Conservation (phyloP, 2,888 invertebrate species). For the Oxycera nigricornis region DNA sequence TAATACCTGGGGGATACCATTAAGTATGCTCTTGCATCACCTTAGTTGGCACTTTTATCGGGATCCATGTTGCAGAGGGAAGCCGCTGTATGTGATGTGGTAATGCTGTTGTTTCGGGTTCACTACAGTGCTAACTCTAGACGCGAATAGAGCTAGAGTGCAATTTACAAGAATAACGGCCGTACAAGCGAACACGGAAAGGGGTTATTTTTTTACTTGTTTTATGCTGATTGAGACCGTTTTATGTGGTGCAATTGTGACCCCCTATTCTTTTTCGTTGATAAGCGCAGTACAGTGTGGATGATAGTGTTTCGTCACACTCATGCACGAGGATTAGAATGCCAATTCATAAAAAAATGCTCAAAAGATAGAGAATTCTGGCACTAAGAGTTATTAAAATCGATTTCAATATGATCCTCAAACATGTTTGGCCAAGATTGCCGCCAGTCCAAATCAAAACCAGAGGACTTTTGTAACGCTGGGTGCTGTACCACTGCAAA, state of each 20-base stretch:
- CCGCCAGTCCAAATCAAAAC: too few species aligned
- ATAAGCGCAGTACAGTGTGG: background rate
- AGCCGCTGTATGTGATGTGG: slow-evolving; percentile 19
- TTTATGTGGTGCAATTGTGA: slow-evolving; percentile 31
- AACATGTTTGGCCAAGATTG: too few species aligned
- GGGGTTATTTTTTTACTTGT: background rate
- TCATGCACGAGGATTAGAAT: too few species aligned
- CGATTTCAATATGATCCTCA: too few species aligned
- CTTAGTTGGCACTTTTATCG: slow-evolving; percentile 17
- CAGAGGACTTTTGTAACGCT: too few species aligned
- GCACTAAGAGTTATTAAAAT: too few species aligned
- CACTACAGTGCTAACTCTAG: background rate
- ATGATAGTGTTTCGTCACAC: background rate
- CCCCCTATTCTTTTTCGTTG: background rate
- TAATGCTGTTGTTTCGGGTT: background rate
- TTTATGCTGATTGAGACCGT: background rate
- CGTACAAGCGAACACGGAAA: slow-evolving; percentile 10
- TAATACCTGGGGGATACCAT: slow-evolving; percentile 32
- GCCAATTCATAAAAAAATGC: too few species aligned
- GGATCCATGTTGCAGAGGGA: slow-evolving; percentile 11
- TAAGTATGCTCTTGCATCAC: slow-evolving; percentile 29
- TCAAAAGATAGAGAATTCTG: too few species aligned
- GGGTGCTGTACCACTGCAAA: too few species aligned
- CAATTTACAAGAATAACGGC: slow-evolving; percentile 23
- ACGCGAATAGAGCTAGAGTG: background rate